These are phyloP conservation scores for Athalia rosae DNA, from an alignment of 2,888 invertebrate genomes.

Conservation along the genomic window DNA sequence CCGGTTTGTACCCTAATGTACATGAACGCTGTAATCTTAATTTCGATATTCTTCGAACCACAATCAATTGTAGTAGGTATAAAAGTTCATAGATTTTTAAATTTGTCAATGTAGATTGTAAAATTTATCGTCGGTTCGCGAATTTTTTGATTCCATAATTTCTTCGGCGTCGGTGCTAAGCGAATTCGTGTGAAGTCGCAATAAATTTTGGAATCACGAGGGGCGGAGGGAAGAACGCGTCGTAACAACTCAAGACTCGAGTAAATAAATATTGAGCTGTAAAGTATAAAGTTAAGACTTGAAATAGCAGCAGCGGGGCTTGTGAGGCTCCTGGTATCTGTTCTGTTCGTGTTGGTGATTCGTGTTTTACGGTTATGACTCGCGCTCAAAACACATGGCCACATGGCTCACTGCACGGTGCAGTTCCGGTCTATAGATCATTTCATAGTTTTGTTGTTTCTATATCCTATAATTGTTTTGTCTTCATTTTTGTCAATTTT, in stretches of 20 bases:
- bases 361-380: constrained; percentile 65
- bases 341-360: constrained; percentile 48
- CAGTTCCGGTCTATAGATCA: constrained; percentile 64
- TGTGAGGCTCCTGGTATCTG: constrained; percentile 52
- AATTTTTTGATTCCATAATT: background rate
- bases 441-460: constrained; percentile 47
- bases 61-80: background rate
- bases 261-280: constrained; percentile 45
- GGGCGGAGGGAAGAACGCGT: constrained; percentile 44
- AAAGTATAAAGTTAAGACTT: constrained; percentile 45
- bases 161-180: constrained; percentile 10
- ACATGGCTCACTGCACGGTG: constrained; percentile 61
- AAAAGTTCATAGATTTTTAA: constrained; percentile 1
- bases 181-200: constrained; percentile 39
- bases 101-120: background rate
- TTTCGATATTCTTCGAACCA: background rate
- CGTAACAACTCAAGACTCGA: constrained; percentile 47
- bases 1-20: constrained; percentile 6
- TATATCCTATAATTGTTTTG: constrained; percentile 23
- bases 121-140: background rate
- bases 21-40: background rate
- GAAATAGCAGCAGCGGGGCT: constrained; percentile 44
- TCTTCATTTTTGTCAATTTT: constrained; percentile 32
- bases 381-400: constrained; percentile 57
- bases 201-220: constrained; percentile 47